Conservation (phyloP, 2,888 invertebrate species). For the Beris morrisii region DNA sequence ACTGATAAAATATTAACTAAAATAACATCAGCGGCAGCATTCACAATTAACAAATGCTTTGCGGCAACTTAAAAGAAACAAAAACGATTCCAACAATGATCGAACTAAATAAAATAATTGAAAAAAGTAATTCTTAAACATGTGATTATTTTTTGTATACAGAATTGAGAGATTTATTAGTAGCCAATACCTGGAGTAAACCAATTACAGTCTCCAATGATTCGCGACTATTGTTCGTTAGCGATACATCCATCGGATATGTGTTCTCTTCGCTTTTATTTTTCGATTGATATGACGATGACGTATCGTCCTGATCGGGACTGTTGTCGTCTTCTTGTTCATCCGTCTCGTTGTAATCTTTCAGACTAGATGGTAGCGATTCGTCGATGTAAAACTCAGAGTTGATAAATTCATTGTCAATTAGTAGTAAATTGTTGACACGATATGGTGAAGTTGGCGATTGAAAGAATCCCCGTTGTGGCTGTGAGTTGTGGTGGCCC, state of each 20-base stretch:
- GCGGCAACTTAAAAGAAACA: no score
- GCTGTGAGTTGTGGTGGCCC: slow-evolving; percentile 34
- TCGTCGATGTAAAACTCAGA: slow-evolving; percentile 89
- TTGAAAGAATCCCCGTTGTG: slow-evolving; percentile 10
- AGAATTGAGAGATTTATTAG: not conserved
- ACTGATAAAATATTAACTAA: no score
- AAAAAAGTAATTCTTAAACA: not conserved
- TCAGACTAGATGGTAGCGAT: slow-evolving; percentile 82
- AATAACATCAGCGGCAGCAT: no score
- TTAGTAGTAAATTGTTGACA: slow-evolving; percentile 34
- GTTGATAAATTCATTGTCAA: slow-evolving; percentile 67
- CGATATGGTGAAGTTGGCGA: slow-evolving; percentile 14
- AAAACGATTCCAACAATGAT: no score
- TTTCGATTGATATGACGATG: slow-evolving; percentile 27
- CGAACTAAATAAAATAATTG: no score
- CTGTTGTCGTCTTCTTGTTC: slow-evolving; percentile 27
- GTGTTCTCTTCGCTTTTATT: slow-evolving; percentile 25
- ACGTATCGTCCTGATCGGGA: slow-evolving; percentile 26
- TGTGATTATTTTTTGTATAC: not conserved
- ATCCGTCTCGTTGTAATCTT: slow-evolving; percentile 33
- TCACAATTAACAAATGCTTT: no score
- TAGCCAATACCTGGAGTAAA: slow-evolving; percentile 43
- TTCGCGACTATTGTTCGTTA: slow-evolving; percentile 38
- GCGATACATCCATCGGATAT: slow-evolving; percentile 23
- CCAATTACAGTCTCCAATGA: slow-evolving; percentile 42